These are phyloP conservation scores for Gallinago jamesoni DNA, from an alignment of 2,113 vertebrate genomes.

Conservation along the genomic window DNA sequence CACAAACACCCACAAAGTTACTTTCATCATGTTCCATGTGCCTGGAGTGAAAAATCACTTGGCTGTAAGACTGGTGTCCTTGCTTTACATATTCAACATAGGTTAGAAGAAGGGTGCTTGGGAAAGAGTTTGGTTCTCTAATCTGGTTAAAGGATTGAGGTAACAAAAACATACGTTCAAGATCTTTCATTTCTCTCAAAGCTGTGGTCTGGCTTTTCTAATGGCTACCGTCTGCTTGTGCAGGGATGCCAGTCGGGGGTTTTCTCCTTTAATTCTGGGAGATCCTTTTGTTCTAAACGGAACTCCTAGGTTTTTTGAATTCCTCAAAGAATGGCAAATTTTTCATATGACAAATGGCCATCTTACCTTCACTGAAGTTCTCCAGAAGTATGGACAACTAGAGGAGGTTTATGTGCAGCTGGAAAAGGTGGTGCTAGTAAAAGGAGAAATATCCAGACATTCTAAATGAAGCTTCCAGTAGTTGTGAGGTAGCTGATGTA, in stretches of 20 bases:
- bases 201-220: neutral
- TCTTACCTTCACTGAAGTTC: neutral
- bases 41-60: conserved; percentile 54
- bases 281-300: neutral
- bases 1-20: conserved; percentile 61
- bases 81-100: conserved; percentile 52
- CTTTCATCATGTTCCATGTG: conserved; percentile 66
- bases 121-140: conserved; percentile 27
- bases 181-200: neutral
- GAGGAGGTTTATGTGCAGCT: neutral
- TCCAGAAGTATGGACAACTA: neutral
- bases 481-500: neutral
- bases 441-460: neutral
- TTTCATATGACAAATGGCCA: neutral
- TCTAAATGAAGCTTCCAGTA: neutral
- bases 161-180: neutral
- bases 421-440: neutral
- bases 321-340: neutral
- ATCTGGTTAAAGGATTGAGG: neutral
- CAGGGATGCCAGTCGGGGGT: neutral
- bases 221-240: neutral
- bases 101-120: conserved; percentile 43
- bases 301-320: neutral
- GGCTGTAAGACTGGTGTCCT: conserved; percentile 46
- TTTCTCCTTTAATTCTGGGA: neutral